Evolutionary conservation across 2,113 vertebrate species (phyloP), one percentile per base, ranked within the genome.

Genomic region (Himantopus leucocephalus): DNA sequence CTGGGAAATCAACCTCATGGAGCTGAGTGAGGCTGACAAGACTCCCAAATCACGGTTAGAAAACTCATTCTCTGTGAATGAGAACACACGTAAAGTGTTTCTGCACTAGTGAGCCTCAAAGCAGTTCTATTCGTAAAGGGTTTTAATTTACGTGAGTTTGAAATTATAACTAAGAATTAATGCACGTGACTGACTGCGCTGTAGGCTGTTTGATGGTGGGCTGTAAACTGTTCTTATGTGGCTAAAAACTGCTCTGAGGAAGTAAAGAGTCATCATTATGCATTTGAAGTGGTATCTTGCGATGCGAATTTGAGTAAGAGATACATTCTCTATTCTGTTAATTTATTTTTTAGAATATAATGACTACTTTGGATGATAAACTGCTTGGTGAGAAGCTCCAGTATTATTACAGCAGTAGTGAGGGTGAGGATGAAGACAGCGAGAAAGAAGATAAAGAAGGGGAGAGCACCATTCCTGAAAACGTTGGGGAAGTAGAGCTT

Each of bases 401-500:
- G 97, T 99, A 99, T 89, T 99, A 99, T 90, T 99, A 99, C 95
- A 99, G 99, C 98, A 99, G 99, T 96, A 99, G 99, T 14, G 99
- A 99, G 73, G 99, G 99, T 32, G 99, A 99, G 82, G 99, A 99
- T 53, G 99, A 99, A 92, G 99, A 99, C 93, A 99, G 99, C 4
- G 99, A 99, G 76, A 98, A 97, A 2, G 99, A 99, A 62, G 99
- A 99, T 29, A 97, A 97, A 55, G 97, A 96, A 41, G 97, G 97
- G 14, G 98, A 98, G 23, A 98, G 98, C 85, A 97, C 90, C 84
- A 94, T 99, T 30, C 95, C 98, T 39, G 95, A 95, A 8, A 94
- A 96, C 1, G 15, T 76, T 63, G 96, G 97, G 1, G 98, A 99
- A 22, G 96, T 98, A 1, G 99, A 99, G 53, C 98, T 99, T 79